A percentile compares a stretch with the other conserved stretches of the same genome.
Conservation (phyloP, 2,888 invertebrate genomes). For the Rambutsinella grinnellia region DNA sequence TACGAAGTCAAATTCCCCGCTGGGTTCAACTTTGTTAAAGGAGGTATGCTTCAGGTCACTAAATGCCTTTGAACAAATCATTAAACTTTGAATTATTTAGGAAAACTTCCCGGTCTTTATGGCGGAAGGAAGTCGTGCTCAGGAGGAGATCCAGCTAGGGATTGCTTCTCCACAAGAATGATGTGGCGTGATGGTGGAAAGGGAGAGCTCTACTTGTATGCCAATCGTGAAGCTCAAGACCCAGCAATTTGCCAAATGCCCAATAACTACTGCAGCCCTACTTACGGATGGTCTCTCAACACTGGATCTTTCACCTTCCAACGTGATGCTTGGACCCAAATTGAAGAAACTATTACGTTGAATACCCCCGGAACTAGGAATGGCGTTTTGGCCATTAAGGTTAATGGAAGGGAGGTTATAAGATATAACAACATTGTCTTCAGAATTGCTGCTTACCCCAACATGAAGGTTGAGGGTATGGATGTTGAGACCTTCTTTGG, state of each 20-base stretch:
- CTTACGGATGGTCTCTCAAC: constrained; percentile 61
- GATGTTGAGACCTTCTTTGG: constrained; percentile 50
- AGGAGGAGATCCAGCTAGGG: constrained; percentile 42
- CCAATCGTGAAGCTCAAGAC: constrained; percentile 61
- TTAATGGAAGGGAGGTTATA: constrained; percentile 53
- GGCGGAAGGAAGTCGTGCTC: constrained; percentile 33
- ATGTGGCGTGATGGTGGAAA: constrained; percentile 51
- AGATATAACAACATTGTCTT: constrained; percentile 57
- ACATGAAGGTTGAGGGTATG: constrained; percentile 49
- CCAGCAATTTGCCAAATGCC: constrained; percentile 60
- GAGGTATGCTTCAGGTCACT: constrained; percentile 26
- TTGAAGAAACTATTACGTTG: constrained; percentile 52
- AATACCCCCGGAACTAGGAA: constrained; percentile 55
- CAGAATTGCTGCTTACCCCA: constrained; percentile 48
- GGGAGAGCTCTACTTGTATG: constrained; percentile 59
- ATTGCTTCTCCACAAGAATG: constrained; percentile 56
- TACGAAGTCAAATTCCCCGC: constrained; percentile 58
- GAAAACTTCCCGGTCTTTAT: constrained; percentile 56
- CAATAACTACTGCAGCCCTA: constrained; percentile 58
- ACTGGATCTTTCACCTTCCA: constrained; percentile 47
- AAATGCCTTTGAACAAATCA: background rate
- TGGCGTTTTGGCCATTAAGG: constrained; percentile 52
- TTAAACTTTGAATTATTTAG: constrained; percentile 18
- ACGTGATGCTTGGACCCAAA: constrained; percentile 43
- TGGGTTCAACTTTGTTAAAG: constrained; percentile 54